These are phyloP conservation scores for Mesocentrotus franciscanus DNA, from an alignment of 53 echinoderm and acorn worm species.

Conservation along the genomic window DNA sequence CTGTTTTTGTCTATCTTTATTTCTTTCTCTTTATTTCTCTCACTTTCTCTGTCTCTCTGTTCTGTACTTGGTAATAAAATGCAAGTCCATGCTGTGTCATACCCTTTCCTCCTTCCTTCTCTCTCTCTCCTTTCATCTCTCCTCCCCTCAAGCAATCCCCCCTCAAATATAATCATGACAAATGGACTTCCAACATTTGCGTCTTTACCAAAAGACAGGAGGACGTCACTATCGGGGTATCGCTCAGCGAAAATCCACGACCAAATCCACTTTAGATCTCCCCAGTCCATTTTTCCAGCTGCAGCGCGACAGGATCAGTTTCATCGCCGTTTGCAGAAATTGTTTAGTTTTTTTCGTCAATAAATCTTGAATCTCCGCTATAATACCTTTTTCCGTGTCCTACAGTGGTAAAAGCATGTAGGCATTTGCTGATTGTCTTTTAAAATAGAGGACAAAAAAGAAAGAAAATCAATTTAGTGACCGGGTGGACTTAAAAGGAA, in stretches of 20 bases:
- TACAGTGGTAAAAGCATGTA: not conserved
- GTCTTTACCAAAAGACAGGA: not conserved
- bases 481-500: not conserved
- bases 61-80: not conserved
- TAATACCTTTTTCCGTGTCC: not conserved
- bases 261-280: slow-evolving; percentile 52
- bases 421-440: not conserved
- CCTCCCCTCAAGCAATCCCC: not conserved
- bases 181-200: slow-evolving; percentile 52
- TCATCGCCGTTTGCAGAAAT: not conserved
- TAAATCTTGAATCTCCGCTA: slow-evolving; percentile 9
- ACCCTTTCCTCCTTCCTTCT: not conserved
- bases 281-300: slow-evolving; percentile 54
- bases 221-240: slow-evolving; percentile 19
- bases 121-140: not conserved
- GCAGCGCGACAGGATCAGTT: not conserved
- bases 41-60: not conserved
- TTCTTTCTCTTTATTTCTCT: not conserved
- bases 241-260: slow-evolving; percentile 28
- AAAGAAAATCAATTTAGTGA: not conserved
- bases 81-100: not conserved
- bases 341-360: not conserved
- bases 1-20: not conserved
- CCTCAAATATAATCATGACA: slow-evolving; percentile 43
- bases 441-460: not conserved